Evolutionary conservation across 2,888 invertebrate genomes (phyloP).

Genomic region (Drosophila kanekoi): DNA sequence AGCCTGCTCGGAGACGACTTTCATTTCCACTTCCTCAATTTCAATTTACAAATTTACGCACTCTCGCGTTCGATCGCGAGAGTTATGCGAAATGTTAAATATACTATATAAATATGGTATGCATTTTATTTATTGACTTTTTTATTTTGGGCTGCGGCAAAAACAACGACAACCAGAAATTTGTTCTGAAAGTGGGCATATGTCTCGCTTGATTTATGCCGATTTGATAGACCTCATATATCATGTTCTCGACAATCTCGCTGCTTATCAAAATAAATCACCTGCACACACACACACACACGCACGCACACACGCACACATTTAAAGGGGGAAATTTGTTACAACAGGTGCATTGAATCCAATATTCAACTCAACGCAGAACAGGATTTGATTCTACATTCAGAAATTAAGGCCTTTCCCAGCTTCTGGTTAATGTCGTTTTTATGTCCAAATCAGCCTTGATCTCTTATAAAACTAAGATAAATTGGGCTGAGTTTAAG

Average conservation of each 20-base stretch:
- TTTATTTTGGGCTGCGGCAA: not conserved
- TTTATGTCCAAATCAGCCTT: not conserved
- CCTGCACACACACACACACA: conserved; percentile 17
- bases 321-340: not conserved
- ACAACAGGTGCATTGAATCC: conserved; percentile 15
- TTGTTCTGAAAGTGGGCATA: too few relatives aligned
- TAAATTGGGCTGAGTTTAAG: too few relatives aligned
- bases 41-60: not conserved
- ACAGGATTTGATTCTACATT: too few relatives aligned
- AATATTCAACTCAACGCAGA: too few relatives aligned
- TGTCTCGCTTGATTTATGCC: too few relatives aligned
- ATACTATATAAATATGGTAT: too few relatives aligned
- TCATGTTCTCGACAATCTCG: not conserved
- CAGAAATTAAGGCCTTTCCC: too few relatives aligned
- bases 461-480: not conserved
- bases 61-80: not conserved
- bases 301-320: not conserved
- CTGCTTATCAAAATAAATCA: conserved; percentile 6
- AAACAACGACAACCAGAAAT: too few relatives aligned
- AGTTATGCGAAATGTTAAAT: not conserved
- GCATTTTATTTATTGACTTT: conserved; percentile 4
- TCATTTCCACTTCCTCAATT: conserved; percentile 40
- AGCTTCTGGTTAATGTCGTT: too few relatives aligned
- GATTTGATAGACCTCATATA: not conserved
- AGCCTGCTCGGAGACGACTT: conserved; percentile 9